Evolutionary conservation across 1,140 invertebrate genomes (phyloP).

Genomic region (Chironomus striatipennis): DNA sequence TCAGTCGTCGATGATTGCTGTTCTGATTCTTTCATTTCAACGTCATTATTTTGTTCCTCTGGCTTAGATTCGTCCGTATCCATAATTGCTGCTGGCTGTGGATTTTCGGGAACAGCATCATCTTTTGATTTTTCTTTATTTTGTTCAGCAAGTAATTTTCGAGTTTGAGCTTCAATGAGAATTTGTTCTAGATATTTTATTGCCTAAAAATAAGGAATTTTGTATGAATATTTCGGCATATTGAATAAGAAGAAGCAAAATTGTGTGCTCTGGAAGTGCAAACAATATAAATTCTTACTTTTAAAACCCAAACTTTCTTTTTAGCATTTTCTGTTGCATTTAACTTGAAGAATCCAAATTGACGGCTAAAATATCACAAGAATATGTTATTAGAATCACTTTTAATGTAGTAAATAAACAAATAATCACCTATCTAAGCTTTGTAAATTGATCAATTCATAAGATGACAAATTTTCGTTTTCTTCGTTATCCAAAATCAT

Average conservation of each 20-base stretch:
- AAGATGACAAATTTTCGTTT: constrained; percentile 3
- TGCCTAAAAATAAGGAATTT: constrained; percentile 42
- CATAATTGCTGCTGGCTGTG: constrained; percentile 37
- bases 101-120: not conserved
- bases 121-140: not conserved
- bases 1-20: constrained; percentile 52
- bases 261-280: constrained; percentile 25
- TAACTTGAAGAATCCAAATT: constrained; percentile 77
- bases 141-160: constrained; percentile 34
- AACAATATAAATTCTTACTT: constrained; percentile 42
- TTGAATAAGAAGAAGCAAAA: constrained; percentile 26
- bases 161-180: constrained; percentile 64
- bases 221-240: constrained; percentile 25
- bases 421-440: not conserved
- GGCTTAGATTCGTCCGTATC: not conserved
- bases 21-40: constrained; percentile 55
- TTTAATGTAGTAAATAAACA: not conserved
- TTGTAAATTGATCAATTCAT: not conserved
- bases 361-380: constrained; percentile 51
- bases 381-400: not conserved
- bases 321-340: constrained; percentile 63
- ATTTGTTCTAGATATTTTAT: constrained; percentile 77
- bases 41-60: constrained; percentile 51
- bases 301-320: constrained; percentile 67
- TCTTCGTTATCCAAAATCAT: constrained; percentile 7